Conservation (phyloP, 2,888 invertebrate species). For the Caenorhabditis virilis region DNA sequence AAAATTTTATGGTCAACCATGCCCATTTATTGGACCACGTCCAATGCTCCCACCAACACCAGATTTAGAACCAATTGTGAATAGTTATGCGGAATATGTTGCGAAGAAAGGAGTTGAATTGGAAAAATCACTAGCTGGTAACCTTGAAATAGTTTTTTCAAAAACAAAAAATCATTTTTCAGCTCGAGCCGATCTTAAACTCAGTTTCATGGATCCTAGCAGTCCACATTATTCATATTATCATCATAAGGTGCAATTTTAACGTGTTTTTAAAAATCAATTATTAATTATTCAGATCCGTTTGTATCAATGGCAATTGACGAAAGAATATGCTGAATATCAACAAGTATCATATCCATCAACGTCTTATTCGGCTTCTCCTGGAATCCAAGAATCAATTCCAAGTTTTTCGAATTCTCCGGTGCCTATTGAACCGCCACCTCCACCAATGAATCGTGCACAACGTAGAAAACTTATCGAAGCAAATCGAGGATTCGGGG, state of each 20-base stretch:
- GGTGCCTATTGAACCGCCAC: not conserved
- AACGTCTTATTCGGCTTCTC: not conserved
- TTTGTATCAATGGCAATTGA: conserved; percentile 39
- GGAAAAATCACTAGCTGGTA: conserved; percentile 75
- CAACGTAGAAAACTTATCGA: conserved; percentile 44
- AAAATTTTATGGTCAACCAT: conserved; percentile 29
- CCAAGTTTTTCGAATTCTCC: conserved; percentile 2
- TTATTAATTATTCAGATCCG: conserved; percentile 19
- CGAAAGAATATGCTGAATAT: conserved; percentile 6
- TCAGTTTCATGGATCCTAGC: conserved; percentile 48
- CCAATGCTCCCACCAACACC: conserved; percentile 76
- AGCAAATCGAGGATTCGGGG: not conserved
- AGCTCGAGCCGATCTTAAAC: conserved; percentile 47
- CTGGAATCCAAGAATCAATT: not conserved
- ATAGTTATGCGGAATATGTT: conserved; percentile 95
- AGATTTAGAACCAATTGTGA: conserved; percentile 84
- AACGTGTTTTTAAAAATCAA: not conserved
- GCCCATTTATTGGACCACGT: conserved; percentile 38
- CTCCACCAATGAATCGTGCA: conserved; percentile 34
- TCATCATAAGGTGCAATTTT: conserved; percentile 34
- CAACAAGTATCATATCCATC: no score
- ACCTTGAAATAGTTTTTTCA: no score
- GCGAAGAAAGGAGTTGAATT: conserved; percentile 92
- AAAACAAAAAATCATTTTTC: no score
- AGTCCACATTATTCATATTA: conserved; percentile 49